Evolutionary conservation across 2,888 invertebrate genomes (phyloP).

Genomic region (Ecliptopera silaceata): DNA sequence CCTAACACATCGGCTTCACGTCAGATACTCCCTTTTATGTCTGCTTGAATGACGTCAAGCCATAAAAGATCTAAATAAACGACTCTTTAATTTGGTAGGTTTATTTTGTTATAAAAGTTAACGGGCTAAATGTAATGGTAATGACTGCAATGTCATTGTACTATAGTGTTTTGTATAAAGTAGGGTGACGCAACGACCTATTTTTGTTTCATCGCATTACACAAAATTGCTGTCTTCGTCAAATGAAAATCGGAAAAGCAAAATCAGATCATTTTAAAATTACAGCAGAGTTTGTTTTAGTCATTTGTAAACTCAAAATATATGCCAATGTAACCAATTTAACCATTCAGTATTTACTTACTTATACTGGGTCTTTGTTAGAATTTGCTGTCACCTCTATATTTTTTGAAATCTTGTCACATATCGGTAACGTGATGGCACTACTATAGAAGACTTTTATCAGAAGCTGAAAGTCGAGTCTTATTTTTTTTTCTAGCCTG

Average conservation of each 20-base stretch:
- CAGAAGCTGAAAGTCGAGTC: too few relatives aligned
- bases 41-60: slow-evolving; percentile 29
- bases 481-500: too few relatives aligned
- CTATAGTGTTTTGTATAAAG: slow-evolving; percentile 10
- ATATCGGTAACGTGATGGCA: too few relatives aligned
- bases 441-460: too few relatives aligned
- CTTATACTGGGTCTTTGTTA: too few relatives aligned
- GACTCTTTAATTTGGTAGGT: slow-evolving; percentile 30
- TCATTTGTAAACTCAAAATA: too few relatives aligned
- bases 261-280: too few relatives aligned
- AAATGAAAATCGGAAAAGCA: neutral
- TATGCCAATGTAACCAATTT: too few relatives aligned
- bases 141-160: slow-evolving; percentile 18
- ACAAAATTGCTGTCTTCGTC: neutral
- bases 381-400: too few relatives aligned
- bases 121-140: slow-evolving; percentile 21
- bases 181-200: slow-evolving; percentile 2
- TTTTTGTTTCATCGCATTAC: slow-evolving; percentile 11
- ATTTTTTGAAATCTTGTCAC: too few relatives aligned
- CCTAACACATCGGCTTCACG: slow-evolving; percentile 18
- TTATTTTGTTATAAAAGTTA: slow-evolving; percentile 32
- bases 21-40: slow-evolving; percentile 25
- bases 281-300: too few relatives aligned
- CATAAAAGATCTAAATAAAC: slow-evolving; percentile 32
- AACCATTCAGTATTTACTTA: too few relatives aligned